phyloP scores from a whole-genome alignment of 2,113 vertebrate genomes.

The Asarcornis scutulata region DNA sequence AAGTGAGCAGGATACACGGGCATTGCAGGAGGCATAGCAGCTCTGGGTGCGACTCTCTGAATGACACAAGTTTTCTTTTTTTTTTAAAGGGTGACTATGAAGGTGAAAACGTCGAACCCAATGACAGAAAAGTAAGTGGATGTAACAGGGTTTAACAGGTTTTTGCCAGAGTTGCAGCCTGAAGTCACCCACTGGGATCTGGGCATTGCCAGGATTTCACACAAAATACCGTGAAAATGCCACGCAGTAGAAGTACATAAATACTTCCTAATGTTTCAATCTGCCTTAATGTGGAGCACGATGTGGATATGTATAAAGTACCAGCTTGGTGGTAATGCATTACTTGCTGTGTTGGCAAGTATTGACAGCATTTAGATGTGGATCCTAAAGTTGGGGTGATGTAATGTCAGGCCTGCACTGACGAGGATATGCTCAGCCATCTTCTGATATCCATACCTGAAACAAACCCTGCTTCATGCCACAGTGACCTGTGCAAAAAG shows the following conservation, averaged over 20 bases:
- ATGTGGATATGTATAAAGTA: not conserved
- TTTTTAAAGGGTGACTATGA: slow-evolving; percentile 89
- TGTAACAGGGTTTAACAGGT: not conserved
- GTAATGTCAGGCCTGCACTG: not conserved
- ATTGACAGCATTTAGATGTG: not conserved
- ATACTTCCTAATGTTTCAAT: not conserved
- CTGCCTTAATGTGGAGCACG: not conserved
- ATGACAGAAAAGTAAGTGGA: slow-evolving; percentile 92
- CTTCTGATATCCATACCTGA: not conserved
- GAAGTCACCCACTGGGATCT: not conserved
- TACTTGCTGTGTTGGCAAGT: not conserved
- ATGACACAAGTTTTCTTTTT: slow-evolving; percentile 5
- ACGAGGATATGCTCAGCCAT: not conserved
- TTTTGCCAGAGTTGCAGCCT: not conserved
- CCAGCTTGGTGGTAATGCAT: not conserved
- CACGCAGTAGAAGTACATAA: not conserved
- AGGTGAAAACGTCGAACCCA: slow-evolving; percentile 77
- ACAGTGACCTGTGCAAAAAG: not conserved
- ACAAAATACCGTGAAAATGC: not conserved
- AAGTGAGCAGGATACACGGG: slow-evolving; percentile 22
- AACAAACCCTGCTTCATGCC: not conserved
- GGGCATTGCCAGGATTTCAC: not conserved
- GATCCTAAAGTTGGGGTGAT: not conserved
- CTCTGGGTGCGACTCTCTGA: not conserved
- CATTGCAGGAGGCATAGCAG: not conserved